Conservation (phyloP, 2,797 vertebrate genomes). For the Mus minutoides region DNA sequence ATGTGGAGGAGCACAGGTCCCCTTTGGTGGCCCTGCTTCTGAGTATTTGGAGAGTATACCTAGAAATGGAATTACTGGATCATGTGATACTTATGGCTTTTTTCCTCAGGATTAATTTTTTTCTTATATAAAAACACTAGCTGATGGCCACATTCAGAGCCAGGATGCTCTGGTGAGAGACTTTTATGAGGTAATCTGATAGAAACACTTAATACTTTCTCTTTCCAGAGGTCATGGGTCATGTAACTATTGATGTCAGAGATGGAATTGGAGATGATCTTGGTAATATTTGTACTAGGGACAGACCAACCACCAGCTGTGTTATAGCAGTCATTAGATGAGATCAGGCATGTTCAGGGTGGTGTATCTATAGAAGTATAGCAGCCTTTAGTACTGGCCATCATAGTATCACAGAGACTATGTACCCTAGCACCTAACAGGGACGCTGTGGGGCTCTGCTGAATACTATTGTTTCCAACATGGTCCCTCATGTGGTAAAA, state of each 20-base stretch:
- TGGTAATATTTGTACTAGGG: constrained; percentile 89
- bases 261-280: constrained; percentile 89
- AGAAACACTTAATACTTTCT: constrained; percentile 90
- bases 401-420: constrained; percentile 89
- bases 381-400: constrained; percentile 90
- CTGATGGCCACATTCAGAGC: constrained; percentile 76
- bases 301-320: constrained; percentile 83
- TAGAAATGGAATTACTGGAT: not conserved
- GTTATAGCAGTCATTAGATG: not conserved
- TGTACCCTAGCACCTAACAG: constrained; percentile 88
- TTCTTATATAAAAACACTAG: constrained; percentile 84
- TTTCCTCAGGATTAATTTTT: constrained; percentile 68
- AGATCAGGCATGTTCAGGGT: not conserved
- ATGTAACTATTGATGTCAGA: constrained; percentile 92
- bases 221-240: constrained; percentile 91
- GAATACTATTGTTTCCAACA: not conserved
- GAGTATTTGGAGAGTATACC: not conserved
- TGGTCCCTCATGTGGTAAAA: not conserved
- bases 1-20: not conserved
- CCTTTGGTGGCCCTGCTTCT: not conserved
- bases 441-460: constrained; percentile 88
- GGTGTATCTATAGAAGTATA: constrained; percentile 86
- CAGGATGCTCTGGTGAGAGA: constrained; percentile 82
- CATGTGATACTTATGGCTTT: not conserved
- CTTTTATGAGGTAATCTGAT: constrained; percentile 91